Evolutionary conservation across 2,888 invertebrate species (phyloP).

Genomic region (Caenorhabditis macrosperma): DNA sequence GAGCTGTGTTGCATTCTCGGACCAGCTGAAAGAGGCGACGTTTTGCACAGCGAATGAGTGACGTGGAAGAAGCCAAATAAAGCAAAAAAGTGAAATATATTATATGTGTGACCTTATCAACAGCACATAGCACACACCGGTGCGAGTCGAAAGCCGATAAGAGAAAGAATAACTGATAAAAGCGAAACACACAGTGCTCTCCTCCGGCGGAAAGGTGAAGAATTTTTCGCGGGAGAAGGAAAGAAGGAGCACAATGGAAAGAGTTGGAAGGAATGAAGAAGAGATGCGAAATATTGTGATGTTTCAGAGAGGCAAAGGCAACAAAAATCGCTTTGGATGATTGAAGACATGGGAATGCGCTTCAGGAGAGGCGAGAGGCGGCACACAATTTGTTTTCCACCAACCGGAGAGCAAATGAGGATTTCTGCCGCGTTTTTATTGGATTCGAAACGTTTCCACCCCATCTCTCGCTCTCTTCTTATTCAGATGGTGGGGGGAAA

Average conservation of each 20-base stretch:
- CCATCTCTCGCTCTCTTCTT: neutral
- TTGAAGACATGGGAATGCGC: constrained; percentile 22
- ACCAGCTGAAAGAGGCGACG: neutral
- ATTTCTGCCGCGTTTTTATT: constrained; percentile 8
- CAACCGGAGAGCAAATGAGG: constrained; percentile 9
- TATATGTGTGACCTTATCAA: constrained; percentile 35
- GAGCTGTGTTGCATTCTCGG: constrained; percentile 47
- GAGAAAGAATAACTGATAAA: constrained; percentile 22
- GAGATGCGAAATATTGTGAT: neutral
- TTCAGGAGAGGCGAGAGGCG: neutral
- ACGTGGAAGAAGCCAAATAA: constrained; percentile 28
- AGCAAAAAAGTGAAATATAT: constrained; percentile 41
- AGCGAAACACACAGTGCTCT: constrained; percentile 8
- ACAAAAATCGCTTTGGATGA: constrained; percentile 47
- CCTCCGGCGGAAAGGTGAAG: neutral
- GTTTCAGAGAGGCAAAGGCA: constrained; percentile 16
- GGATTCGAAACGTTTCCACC: constrained; percentile 6
- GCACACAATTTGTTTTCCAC: neutral
- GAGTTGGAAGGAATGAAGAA: neutral
- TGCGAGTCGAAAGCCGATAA: constrained; percentile 18
- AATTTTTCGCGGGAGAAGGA: neutral
- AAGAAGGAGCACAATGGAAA: constrained; percentile 5
- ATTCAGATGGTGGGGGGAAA: neutral
- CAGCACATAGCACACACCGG: constrained; percentile 15
- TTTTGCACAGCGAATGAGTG: neutral